Conservation (phyloP, 2,797 vertebrate species). For the Phalloptychus januarius region DNA sequence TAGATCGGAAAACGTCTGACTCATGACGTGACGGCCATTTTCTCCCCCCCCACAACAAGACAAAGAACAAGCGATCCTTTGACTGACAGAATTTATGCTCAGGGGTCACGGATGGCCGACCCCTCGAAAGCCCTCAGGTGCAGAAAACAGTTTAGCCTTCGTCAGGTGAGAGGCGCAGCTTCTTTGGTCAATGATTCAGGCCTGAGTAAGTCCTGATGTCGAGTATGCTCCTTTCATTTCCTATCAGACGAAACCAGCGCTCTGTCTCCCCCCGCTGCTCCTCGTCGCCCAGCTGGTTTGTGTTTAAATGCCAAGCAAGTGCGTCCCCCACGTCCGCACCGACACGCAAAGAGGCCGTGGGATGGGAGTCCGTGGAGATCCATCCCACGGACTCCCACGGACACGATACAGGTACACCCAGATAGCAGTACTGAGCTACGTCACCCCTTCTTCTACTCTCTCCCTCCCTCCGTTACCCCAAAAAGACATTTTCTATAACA, state of each 20-base stretch:
- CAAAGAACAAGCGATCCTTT: slow-evolving; percentile 6
- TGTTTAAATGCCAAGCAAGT: slow-evolving; percentile 64
- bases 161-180: slow-evolving; percentile 36
- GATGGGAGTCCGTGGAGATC: slow-evolving; percentile 57
- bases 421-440: slow-evolving; percentile 65
- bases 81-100: slow-evolving; percentile 18
- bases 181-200: slow-evolving; percentile 35
- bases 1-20: slow-evolving; percentile 12
- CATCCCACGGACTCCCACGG: too few species aligned
- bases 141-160: slow-evolving; percentile 34
- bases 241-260: slow-evolving; percentile 57
- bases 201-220: slow-evolving; percentile 71
- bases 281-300: slow-evolving; percentile 75
- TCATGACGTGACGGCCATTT: slow-evolving; percentile 9
- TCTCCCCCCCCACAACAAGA: background rate
- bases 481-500: slow-evolving; percentile 74
- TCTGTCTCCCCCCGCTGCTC: slow-evolving; percentile 65
- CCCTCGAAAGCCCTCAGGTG: slow-evolving; percentile 48
- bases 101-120: slow-evolving; percentile 5
- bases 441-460: slow-evolving; percentile 42
- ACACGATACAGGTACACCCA: slow-evolving; percentile 62
- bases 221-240: slow-evolving; percentile 59
- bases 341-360: slow-evolving; percentile 45
- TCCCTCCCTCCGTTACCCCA: slow-evolving; percentile 49
- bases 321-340: slow-evolving; percentile 51